Evolutionary conservation across 92 coral and sea anemone species (phyloP).

Genomic region (Porites lobata): DNA sequence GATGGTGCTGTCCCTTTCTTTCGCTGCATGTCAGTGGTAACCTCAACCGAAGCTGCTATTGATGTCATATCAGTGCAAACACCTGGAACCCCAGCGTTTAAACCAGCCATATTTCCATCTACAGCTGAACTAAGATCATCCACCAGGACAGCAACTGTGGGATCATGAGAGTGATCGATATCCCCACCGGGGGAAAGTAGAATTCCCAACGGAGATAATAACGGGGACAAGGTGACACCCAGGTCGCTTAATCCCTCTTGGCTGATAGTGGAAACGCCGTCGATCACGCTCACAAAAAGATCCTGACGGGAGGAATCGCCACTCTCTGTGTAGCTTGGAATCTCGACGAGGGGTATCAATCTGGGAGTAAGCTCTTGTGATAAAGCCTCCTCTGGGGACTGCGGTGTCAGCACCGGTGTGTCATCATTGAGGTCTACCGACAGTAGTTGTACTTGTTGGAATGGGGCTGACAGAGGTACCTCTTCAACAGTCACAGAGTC

Average conservation of each 20-base stretch:
- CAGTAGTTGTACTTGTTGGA: constrained; percentile 24
- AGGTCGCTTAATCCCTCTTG: constrained; percentile 65
- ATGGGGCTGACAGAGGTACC: constrained; percentile 18
- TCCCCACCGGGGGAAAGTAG: constrained; percentile 52
- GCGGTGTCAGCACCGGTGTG: constrained; percentile 57
- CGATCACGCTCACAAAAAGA: constrained; percentile 31
- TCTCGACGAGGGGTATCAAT: constrained; percentile 32
- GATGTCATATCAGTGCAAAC: constrained; percentile 65
- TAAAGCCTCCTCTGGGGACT: constrained; percentile 43
- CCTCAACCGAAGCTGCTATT: constrained; percentile 81
- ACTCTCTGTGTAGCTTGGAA: constrained; percentile 43
- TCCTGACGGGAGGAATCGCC: constrained; percentile 39
- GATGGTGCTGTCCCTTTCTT: constrained; percentile 6
- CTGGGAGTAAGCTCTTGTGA: constrained; percentile 7
- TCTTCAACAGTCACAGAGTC: constrained; percentile 3
- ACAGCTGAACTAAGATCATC: constrained; percentile 20
- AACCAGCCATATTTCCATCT: not conserved
- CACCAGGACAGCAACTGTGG: constrained; percentile 39
- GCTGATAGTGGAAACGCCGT: constrained; percentile 34
- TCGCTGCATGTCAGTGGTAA: constrained; percentile 36
- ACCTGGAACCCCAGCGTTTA: constrained; percentile 18
- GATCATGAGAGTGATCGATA: not conserved
- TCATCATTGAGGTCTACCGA: constrained; percentile 5
- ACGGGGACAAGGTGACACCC: constrained; percentile 68
- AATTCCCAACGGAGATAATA: constrained; percentile 56